Base-by-base conservation (phyloP, 2,113 vertebrate species). In the Peromyscus leucopus region DNA sequence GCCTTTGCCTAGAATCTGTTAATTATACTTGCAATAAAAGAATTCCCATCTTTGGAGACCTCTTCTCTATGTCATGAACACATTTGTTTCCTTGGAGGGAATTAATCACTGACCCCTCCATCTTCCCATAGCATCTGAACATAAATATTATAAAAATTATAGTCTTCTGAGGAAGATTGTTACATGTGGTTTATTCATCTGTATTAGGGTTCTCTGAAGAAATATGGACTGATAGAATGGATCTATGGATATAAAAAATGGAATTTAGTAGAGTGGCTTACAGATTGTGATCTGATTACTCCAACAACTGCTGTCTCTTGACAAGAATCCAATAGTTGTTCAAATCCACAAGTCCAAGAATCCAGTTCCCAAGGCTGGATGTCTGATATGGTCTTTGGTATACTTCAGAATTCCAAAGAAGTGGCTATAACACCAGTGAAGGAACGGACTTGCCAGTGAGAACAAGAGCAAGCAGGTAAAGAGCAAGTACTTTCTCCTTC, bases 1-100 rank as follows among this genome's bases (percentile, higher is more conserved):
- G 85, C 83, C 67, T 89, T 86, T 85, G 26, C 8, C 72, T 90
- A 46, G 31, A 61, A 48, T 84, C 28, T 31, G 17, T 79, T 22
- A n/a, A 46, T 61, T 59, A 22, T 96, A 85, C 71, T 96, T 28
- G 13, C 51, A 51, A 84, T 57, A 79, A 92, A 94, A n/a, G 55
- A 71, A 86, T 36, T 79, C 46, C 90, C 67, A 78, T 57, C 39
- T 65, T 82, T 65, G 17, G 8, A 84, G 16, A 7, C 22, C 21
- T 90, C 71, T 90, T 90, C 24, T 16, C 15, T 83, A 55, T 82
- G 10, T 79, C 79, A 89, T 65, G 26, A 79, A 16, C 36, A 48
- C 19, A 36, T 89, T 61, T 26, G 12, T 33, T 63, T 92, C 76
- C 71, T 93, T 91, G 46, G 76, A 74, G 42, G 95, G 8, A 87